Percentiles rank a stretch among this genome's conserved stretches.
Conservation (phyloP, 2,113 vertebrate species). For the Tiliqua scincoides region DNA sequence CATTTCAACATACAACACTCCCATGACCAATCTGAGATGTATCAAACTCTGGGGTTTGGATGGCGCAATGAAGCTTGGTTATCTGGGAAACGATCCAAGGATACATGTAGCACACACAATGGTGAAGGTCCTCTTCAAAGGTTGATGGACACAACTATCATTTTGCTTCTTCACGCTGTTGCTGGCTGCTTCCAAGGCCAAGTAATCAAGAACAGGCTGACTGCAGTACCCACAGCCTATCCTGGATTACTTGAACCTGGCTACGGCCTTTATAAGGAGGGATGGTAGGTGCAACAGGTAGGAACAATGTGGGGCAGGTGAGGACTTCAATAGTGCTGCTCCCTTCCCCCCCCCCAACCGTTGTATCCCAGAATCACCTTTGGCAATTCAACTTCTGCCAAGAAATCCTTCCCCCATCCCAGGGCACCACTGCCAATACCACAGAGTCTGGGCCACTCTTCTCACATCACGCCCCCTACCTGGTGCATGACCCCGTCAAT, state of each 20-base stretch:
- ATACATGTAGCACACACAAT: neutral
- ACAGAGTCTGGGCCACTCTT: neutral
- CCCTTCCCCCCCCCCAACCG: neutral
- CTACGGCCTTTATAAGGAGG: conserved; percentile 69
- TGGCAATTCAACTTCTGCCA: neutral
- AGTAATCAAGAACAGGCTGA: conserved; percentile 96
- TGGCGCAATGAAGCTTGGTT: neutral
- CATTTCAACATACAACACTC: neutral
- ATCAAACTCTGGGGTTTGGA: neutral
- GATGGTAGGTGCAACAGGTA: neutral
- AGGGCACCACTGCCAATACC: neutral
- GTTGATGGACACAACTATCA: neutral
- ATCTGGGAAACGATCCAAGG: neutral
- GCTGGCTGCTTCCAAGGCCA: conserved; percentile 85
- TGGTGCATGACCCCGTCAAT: conserved; percentile 91
- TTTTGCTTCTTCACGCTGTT: conserved; percentile 6
- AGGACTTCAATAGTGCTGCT: neutral
- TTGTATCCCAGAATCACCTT: neutral
- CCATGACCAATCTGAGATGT: neutral
- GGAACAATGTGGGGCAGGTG: neutral
- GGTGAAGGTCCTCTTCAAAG: neutral
- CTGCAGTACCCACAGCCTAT: conserved; percentile 91
- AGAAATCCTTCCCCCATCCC: neutral
- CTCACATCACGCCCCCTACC: conserved; percentile 71
- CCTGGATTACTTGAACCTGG: conserved; percentile 99